Conservation (phyloP, 2,797 vertebrate species). For the Amphiprion clarkii region DNA sequence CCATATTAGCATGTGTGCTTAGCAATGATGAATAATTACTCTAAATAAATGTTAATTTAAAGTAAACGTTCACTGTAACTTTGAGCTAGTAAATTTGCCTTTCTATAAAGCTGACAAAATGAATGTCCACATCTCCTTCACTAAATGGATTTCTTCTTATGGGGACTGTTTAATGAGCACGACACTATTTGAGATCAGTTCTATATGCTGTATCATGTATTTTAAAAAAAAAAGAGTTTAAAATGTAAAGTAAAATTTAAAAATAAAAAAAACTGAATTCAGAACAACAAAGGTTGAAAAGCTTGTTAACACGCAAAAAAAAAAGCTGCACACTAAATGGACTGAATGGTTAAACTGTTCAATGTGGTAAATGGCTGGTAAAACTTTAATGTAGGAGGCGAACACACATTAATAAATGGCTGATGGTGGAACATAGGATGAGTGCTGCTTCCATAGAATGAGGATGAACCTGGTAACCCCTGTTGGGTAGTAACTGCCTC, state of each 20-base stretch:
- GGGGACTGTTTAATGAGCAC: slow-evolving; percentile 29
- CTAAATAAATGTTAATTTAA: neutral
- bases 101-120: neutral
- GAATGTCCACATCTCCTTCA: slow-evolving; percentile 35
- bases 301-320: too few species aligned
- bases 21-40: neutral
- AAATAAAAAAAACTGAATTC: too few species aligned
- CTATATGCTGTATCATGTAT: too few species aligned
- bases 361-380: slow-evolving; percentile 29
- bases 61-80: neutral
- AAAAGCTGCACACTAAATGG: too few species aligned
- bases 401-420: slow-evolving; percentile 23
- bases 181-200: slow-evolving; percentile 24
- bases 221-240: too few species aligned
- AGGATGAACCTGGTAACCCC: slow-evolving; percentile 45
- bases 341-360: slow-evolving; percentile 19
- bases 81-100: neutral
- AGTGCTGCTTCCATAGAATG: neutral
- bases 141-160: slow-evolving; percentile 62
- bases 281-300: too few species aligned
- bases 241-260: too few species aligned
- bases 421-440: slow-evolving; percentile 23
- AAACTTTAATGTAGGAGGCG: slow-evolving; percentile 22
- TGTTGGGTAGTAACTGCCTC: slow-evolving; percentile 7
- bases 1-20: neutral